A percentile compares a stretch with the other conserved stretches of the same genome.
Evolutionary conservation across 2,113 vertebrate genomes (phyloP).

Genomic region (Erythrocercus mccallii): DNA sequence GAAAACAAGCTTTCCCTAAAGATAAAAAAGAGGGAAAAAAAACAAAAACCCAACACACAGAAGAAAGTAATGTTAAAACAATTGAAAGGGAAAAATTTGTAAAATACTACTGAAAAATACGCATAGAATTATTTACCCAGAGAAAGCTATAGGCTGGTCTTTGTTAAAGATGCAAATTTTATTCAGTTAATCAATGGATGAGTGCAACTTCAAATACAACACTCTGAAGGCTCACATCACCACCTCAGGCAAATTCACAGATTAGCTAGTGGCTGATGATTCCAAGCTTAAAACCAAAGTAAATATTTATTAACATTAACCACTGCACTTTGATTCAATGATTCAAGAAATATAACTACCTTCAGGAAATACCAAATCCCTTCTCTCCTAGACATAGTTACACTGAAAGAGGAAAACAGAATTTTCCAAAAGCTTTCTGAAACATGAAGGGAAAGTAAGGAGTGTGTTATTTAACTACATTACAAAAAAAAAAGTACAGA

Average conservation of each 20-base stretch:
- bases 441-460: not conserved
- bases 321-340: not conserved
- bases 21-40: not conserved
- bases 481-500: not conserved
- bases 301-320: not conserved
- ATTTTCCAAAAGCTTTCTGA: not conserved
- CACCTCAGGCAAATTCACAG: constrained; percentile 9
- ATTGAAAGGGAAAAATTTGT: not conserved
- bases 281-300: not conserved
- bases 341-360: not conserved
- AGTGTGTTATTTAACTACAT: not conserved
- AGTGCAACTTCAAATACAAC: not conserved
- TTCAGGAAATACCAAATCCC: not conserved
- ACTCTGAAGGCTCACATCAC: not conserved
- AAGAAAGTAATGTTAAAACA: not conserved
- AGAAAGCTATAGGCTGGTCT: not conserved
- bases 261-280: not conserved
- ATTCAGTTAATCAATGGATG: not conserved
- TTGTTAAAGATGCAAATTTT: not conserved
- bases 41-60: not conserved
- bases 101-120: not conserved
- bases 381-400: not conserved
- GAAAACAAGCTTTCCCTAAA: not conserved
- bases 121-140: not conserved
- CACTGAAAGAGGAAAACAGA: not conserved